Evolutionary conservation across 1,140 invertebrate species (phyloP).

Genomic region (Tetramorium simillimum): DNA sequence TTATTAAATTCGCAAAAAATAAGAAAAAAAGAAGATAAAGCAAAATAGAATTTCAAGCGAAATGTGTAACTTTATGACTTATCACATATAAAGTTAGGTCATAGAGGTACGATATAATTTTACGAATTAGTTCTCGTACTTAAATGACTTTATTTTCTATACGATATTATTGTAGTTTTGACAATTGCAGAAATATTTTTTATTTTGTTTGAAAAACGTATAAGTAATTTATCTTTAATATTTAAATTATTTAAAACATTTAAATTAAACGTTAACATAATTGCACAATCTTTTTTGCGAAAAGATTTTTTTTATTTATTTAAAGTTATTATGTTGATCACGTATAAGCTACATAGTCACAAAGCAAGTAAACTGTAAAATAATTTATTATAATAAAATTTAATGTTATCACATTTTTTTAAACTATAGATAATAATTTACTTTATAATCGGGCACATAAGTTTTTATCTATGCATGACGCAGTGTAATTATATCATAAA

Average conservation of each 20-base stretch:
- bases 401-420: not conserved
- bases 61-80: conserved; percentile 5
- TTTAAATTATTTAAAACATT: too few relatives aligned
- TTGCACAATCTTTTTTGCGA: too few relatives aligned
- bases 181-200: not conserved
- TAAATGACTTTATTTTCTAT: not conserved
- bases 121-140: not conserved
- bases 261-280: not conserved
- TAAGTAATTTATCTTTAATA: not conserved
- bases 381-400: conserved; percentile 4
- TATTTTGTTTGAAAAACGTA: not conserved
- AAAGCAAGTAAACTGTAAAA: not conserved
- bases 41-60: not conserved
- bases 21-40: not conserved
- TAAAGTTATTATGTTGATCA: not conserved
- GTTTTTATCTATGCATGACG: not conserved
- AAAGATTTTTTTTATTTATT: not conserved
- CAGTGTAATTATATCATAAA: not conserved
- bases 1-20: not conserved
- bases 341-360: not conserved
- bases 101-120: not conserved
- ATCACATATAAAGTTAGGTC: not conserved
- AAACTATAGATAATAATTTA: not conserved
- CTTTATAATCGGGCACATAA: not conserved
- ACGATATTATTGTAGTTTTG: not conserved